Evolutionary conservation across 2,113 vertebrate genomes (phyloP).

Genomic region (Choloepus hoffmanni): DNA sequence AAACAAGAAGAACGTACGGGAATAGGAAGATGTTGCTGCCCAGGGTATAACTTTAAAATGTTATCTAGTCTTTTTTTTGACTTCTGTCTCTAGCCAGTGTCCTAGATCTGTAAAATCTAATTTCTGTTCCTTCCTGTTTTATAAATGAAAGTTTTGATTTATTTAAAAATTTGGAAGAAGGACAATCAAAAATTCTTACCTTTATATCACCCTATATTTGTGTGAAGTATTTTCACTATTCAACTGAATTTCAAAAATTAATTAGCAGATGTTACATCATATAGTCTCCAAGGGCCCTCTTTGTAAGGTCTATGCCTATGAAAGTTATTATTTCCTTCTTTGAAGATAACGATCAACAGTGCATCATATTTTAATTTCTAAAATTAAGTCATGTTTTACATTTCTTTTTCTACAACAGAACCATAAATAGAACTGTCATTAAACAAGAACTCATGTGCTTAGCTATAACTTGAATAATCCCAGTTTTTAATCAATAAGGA

Average conservation of each 20-base stretch:
- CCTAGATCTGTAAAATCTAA: not conserved
- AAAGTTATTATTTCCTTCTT: slow-evolving; percentile 72
- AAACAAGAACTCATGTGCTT: slow-evolving; percentile 63
- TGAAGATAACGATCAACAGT: slow-evolving; percentile 79
- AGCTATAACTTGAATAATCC: slow-evolving; percentile 62
- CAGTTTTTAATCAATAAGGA: slow-evolving; percentile 43
- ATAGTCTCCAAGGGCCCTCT: slow-evolving; percentile 66
- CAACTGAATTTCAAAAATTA: slow-evolving; percentile 29
- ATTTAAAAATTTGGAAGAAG: not conserved
- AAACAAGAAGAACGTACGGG: not conserved
- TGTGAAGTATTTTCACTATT: not conserved
- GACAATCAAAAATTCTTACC: not conserved
- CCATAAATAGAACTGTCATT: slow-evolving; percentile 16
- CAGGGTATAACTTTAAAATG: not conserved
- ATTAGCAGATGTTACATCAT: slow-evolving; percentile 36
- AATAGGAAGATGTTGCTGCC: not conserved
- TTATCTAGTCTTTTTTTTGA: not conserved
- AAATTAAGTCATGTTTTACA: slow-evolving; percentile 77
- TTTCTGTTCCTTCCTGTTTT: slow-evolving; percentile 8
- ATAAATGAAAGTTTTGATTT: not conserved
- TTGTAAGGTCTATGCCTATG: slow-evolving; percentile 66
- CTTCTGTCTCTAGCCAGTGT: not conserved
- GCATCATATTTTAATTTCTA: slow-evolving; percentile 78
- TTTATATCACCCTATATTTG: not conserved
- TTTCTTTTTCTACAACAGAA: slow-evolving; percentile 71